A percentile compares a stretch with the other conserved stretches of the same genome.
These are phyloP conservation scores for Ctenodactylus gundi DNA, from an alignment of 2,113 vertebrate genomes.

Conservation along the genomic window DNA sequence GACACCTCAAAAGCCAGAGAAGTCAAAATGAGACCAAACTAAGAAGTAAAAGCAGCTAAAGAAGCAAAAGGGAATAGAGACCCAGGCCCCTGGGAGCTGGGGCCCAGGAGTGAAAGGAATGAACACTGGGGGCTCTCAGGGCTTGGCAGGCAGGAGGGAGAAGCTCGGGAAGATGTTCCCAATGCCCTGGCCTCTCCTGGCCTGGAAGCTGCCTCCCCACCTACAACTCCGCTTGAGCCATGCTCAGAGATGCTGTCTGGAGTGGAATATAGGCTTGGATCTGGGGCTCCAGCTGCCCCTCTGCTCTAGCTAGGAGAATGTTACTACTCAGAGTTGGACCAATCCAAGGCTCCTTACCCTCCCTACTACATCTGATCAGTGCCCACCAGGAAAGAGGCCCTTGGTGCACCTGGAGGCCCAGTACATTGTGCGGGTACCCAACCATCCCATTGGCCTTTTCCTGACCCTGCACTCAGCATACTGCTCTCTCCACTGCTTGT, in stretches of 20 bases:
- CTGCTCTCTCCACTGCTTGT: background rate
- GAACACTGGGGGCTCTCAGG: background rate
- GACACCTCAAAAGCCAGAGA: background rate
- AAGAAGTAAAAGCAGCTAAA: background rate
- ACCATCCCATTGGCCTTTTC: background rate
- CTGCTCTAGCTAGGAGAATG: background rate
- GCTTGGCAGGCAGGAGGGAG: background rate
- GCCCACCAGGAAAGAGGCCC: background rate
- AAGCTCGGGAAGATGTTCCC: background rate
- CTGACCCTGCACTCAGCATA: background rate
- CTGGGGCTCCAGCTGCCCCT: background rate
- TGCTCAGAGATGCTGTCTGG: background rate
- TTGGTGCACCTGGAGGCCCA: background rate
- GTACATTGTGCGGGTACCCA: background rate
- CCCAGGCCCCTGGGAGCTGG: background rate
- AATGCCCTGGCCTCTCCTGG: background rate
- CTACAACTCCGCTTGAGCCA: background rate
- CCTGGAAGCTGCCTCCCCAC: too few species aligned
- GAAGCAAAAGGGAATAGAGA: background rate
- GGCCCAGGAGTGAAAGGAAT: background rate
- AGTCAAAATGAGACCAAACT: background rate
- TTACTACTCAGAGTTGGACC: background rate
- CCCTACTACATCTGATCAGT: background rate
- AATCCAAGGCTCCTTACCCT: background rate
- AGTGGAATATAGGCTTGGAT: rapidly evolving